Base-by-base conservation (phyloP, 2,797 vertebrate genomes). In the Bradypodion pumilum region DNA sequence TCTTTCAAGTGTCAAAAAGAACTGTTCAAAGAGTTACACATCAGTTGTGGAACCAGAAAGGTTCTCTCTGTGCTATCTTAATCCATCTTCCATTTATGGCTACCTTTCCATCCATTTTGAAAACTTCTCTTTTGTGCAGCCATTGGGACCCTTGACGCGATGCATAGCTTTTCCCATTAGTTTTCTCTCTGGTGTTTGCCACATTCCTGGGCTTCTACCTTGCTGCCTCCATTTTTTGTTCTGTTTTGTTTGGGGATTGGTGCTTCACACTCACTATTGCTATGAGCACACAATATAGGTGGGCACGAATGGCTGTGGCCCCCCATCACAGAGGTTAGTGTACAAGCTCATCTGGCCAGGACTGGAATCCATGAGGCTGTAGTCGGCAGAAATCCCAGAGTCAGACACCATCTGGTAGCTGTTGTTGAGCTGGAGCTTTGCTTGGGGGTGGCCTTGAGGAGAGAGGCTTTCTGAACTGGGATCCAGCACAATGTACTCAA, bases 381-480 rank as follows among this genome's bases (percentile, higher is more conserved):
- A 97, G 90, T 97, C 97, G 84, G 97, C 96, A 2, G 96, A 98
- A 62, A 98, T 96, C 1, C 97, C 97, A 0, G 97, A 98, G 86
- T 98, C 97, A 0, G 97, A 97, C 60, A 97, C 96, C 32, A 96
- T 91, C 89, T 97, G 96, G 92, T 97, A 98, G n/a, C 95, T 91
- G 90, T 97, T 97, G 74, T 95, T 96, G 0, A 95, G 94, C 59
- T 94, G 94, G 65, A 94, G 95, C 1, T 93, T 92, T 89, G 95
- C 96, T 25, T 63, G 78, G 16, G 35, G 69, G 40, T 66, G 80
- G 1, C 78, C 83, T 88, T 94, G 93, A 0, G 97, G 96, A 72
- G 94, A 92, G 25, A 95, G 74, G 62, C 94, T 90, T 52, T 93
- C 91, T 19, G 93, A 93, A 77, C 87, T 89, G 35, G 94, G 92